Percentiles rank a stretch among this genome's conserved stretches.
These are phyloP conservation scores for Zygothrica quintamaculata DNA, from an alignment of 2,888 invertebrate species.

Conservation along the genomic window DNA sequence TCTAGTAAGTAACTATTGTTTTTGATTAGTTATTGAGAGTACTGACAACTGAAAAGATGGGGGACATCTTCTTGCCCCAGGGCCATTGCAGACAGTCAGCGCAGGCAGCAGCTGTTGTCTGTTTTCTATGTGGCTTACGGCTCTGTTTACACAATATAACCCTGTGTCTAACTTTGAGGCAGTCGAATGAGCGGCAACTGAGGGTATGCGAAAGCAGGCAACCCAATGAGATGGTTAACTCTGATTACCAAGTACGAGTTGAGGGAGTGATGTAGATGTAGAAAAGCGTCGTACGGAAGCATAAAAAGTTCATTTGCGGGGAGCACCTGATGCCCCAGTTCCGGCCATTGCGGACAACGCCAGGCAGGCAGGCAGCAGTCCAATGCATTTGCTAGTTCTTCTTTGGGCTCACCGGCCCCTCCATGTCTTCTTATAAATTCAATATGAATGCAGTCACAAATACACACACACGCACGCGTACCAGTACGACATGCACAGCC, in stretches of 20 bases:
- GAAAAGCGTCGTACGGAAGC: neutral
- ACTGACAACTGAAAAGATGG: neutral
- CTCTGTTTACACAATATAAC: slow-evolving; percentile 75
- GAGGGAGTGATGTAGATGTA: neutral
- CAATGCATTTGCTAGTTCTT: no score
- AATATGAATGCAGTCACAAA: slow-evolving; percentile 19
- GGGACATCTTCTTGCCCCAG: neutral
- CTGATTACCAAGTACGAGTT: slow-evolving; percentile 48
- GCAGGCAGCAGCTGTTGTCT: slow-evolving; percentile 18
- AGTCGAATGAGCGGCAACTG: no score
- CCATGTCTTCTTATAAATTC: no score
- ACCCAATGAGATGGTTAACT: slow-evolving; percentile 23
- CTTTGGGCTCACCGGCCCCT: no score
- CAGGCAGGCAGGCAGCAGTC: slow-evolving; percentile 41
- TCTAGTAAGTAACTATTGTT: slow-evolving; percentile 12
- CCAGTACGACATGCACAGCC: no score
- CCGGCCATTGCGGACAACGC: slow-evolving; percentile 29
- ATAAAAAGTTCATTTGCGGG: neutral
- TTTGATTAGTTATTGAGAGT: no score
- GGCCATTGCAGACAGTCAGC: neutral
- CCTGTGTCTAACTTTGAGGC: slow-evolving; percentile 61
- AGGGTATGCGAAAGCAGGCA: slow-evolving; percentile 24
- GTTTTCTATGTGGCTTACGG: slow-evolving; percentile 60
- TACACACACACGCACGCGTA: slow-evolving; percentile 5
- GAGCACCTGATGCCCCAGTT: no score